Evolutionary conservation across 2,113 vertebrate species (phyloP), one percentile per base, ranked within the genome.

Genomic region (Hiodon alosoides): DNA sequence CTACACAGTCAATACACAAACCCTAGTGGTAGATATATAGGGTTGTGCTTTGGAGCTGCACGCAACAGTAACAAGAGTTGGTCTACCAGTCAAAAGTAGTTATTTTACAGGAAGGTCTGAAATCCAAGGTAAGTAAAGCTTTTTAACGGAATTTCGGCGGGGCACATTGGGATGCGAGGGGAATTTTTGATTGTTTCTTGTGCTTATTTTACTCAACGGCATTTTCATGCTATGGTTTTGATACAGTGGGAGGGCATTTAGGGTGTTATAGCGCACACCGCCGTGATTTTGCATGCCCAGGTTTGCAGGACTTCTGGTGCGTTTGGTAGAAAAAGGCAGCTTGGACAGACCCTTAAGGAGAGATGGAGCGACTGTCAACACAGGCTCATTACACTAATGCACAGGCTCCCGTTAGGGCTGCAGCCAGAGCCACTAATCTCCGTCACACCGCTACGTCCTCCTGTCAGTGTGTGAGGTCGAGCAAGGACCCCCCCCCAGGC

Each of bases 21-120:
- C 83, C 84, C 90, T 86, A 90, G 89, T 90, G 89, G 87, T 87
- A 86, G 89, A 92, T 94, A 96, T 94, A 95, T 93, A 94, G 91
- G 85, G 84, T 84, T 84, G 81, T 76, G 80, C 86, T 77, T 76
- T 77, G 79, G 76, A 74, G 80, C 86, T 85, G 83, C 86, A 83
- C 55, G 76, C 86, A 89, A 85, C 87, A 90, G 87, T 84, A 81
- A 78, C 85, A 84, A 88, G 83, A 83, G 79, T 88, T 87, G 82
- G 78, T 81, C 87, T 79, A 81, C 84, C 85, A 90, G 85, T 88
- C 87, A 77, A 84, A 80, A 84, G 77, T 80, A 85, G 86, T 81
- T 77, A 75, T 84, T 69, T 73, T 71, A 82, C 77, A 70, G 77
- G 84, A 72, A 77, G 83, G 82, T 81, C 83, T 84, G 73, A 78